Percentiles rank a stretch among this genome's conserved stretches.
These are phyloP conservation scores for Lagopus muta DNA, from an alignment of 2,113 vertebrate genomes.

Conservation along the genomic window DNA sequence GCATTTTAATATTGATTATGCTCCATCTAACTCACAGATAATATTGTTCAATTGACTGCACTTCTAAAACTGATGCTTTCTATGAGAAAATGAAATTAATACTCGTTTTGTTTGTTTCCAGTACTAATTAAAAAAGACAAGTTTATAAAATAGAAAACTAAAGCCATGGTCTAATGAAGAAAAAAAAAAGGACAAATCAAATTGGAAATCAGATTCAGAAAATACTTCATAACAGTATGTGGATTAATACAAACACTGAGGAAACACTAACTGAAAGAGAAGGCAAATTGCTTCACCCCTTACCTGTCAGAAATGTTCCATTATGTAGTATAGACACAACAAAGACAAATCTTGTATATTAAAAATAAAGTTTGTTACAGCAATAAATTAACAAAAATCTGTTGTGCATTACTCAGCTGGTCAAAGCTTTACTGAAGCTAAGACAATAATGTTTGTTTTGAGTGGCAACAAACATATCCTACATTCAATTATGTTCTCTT, in stretches of 20 bases:
- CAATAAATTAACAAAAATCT: not conserved
- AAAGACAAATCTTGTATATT: not conserved
- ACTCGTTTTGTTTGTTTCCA: not conserved
- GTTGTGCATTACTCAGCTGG: not conserved
- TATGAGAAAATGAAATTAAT: not conserved
- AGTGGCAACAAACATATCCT: not conserved
- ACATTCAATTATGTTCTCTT: not conserved
- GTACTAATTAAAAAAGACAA: not conserved
- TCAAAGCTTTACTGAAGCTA: not conserved
- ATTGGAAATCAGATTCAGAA: not conserved
- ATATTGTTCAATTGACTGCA: not conserved
- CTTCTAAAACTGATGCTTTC: not conserved
- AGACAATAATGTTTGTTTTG: not conserved
- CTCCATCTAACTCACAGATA: not conserved
- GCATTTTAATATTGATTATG: not conserved
- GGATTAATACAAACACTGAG: not conserved
- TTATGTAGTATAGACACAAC: not conserved
- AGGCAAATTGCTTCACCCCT: not conserved
- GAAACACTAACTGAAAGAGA: not conserved
- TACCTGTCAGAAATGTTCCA: not conserved
- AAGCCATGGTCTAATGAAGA: not conserved
- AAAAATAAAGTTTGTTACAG: not conserved
- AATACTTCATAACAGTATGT: not conserved
- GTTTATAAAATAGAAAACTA: constrained; percentile 1
- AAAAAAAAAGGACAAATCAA: not conserved